These are phyloP conservation scores for Sebastes iracundus DNA, from an alignment of 2,797 vertebrate species.

Conservation along the genomic window DNA sequence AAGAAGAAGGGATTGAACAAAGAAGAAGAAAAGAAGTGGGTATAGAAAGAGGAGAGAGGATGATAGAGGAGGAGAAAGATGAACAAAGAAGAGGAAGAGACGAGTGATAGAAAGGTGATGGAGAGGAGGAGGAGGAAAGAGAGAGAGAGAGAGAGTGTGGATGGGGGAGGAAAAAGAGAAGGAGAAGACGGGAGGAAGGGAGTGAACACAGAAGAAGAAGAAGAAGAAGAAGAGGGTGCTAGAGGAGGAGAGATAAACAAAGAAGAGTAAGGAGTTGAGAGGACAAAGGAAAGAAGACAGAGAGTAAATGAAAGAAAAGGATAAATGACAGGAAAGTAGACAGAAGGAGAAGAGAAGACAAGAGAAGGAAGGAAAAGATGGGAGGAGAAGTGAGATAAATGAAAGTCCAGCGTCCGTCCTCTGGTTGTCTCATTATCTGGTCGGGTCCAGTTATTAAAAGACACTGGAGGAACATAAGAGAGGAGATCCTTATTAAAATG, in stretches of 20 bases:
- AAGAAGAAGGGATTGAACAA: slow-evolving; percentile 18
- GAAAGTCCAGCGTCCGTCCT: too few species aligned
- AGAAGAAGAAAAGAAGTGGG: background rate
- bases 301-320: background rate
- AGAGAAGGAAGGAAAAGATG: too few species aligned
- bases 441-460: too few species aligned
- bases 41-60: background rate
- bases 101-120: background rate
- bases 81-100: background rate
- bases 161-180: background rate
- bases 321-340: background rate
- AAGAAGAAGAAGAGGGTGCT: background rate
- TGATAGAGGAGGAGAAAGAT: background rate
- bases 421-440: too few species aligned
- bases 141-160: background rate
- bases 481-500: too few species aligned
- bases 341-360: background rate
- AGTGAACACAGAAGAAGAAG: background rate
- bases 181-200: background rate
- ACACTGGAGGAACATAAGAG: too few species aligned
- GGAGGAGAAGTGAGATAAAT: background rate
- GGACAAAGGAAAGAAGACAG: background rate
- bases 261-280: too few species aligned
- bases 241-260: background rate
- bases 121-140: background rate